Conservation (phyloP, 2,113 vertebrate genomes). For the Orycteropus afer region DNA sequence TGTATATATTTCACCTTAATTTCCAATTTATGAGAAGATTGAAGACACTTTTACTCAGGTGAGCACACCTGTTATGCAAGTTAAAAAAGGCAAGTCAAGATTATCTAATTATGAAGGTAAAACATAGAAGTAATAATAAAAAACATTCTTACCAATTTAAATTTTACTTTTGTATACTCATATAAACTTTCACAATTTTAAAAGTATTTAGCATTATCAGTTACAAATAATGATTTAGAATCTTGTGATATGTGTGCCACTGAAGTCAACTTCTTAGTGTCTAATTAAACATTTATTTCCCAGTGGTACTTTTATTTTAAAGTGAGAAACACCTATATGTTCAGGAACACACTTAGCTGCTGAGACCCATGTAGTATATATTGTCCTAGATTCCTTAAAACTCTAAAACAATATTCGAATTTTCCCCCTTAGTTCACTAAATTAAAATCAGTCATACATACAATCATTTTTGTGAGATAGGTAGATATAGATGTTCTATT, state of each 20-base stretch:
- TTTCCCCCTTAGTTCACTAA: slow-evolving; percentile 15
- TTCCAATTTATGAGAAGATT: not conserved
- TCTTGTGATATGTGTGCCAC: not conserved
- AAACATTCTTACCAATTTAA: slow-evolving; percentile 5
- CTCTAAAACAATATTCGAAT: not conserved
- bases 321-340: not conserved
- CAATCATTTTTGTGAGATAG: not conserved
- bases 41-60: slow-evolving; percentile 19
- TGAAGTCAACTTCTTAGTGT: not conserved
- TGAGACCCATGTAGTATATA: not conserved
- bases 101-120: slow-evolving; percentile 15
- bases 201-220: not conserved
- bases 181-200: not conserved
- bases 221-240: slow-evolving; percentile 15
- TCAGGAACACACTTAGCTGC: not conserved
- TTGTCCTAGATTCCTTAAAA: not conserved
- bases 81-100: slow-evolving; percentile 44
- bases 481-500: not conserved
- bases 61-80: not conserved
- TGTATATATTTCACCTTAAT: not conserved
- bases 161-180: slow-evolving; percentile 3
- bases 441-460: not conserved
- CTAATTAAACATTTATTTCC: slow-evolving; percentile 23
- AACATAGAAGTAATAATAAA: slow-evolving; percentile 27
- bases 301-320: not conserved